Conservation (phyloP, 2,888 invertebrate species). For the Erebia ligea region DNA sequence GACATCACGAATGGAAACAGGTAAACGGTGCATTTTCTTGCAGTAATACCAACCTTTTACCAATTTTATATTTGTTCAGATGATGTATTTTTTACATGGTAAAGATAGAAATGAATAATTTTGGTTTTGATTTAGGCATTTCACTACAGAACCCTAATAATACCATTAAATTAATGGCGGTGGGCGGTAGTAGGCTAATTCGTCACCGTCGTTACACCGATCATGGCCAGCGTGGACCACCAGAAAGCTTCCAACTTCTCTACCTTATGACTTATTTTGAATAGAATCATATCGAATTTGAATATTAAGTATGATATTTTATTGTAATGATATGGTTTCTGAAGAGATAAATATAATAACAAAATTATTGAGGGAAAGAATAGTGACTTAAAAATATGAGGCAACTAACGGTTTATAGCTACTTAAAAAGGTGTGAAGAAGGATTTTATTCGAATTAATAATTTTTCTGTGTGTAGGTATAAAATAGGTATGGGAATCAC, state of each 20-base stretch:
- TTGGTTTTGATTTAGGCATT: not conserved
- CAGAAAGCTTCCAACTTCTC: conserved; percentile 49
- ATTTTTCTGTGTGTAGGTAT: not conserved
- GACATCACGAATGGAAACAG: too few species aligned
- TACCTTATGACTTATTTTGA: conserved; percentile 40
- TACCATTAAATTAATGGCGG: conserved; percentile 71
- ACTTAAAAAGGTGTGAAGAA: not conserved
- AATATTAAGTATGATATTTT: conserved; percentile 28
- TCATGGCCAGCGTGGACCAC: conserved; percentile 60
- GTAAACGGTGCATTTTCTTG: too few species aligned
- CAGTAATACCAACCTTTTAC: too few species aligned
- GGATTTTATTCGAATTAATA: not conserved
- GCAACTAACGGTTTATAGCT: not conserved
- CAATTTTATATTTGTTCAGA: too few species aligned
- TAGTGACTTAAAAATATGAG: not conserved
- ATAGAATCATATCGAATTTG: conserved; percentile 31
- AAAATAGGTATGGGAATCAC: not conserved
- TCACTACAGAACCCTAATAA: conserved; percentile 50
- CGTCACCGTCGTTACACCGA: conserved; percentile 71
- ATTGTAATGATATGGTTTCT: conserved; percentile 9
- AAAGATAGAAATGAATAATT: too few species aligned
- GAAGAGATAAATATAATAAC: conserved; percentile 15
- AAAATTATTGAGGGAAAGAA: not conserved
- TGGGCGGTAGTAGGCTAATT: conserved; percentile 63
- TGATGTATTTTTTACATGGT: too few species aligned